These are phyloP conservation scores for Microctonus brassicae DNA, from an alignment of 2,888 invertebrate species.

Conservation along the genomic window DNA sequence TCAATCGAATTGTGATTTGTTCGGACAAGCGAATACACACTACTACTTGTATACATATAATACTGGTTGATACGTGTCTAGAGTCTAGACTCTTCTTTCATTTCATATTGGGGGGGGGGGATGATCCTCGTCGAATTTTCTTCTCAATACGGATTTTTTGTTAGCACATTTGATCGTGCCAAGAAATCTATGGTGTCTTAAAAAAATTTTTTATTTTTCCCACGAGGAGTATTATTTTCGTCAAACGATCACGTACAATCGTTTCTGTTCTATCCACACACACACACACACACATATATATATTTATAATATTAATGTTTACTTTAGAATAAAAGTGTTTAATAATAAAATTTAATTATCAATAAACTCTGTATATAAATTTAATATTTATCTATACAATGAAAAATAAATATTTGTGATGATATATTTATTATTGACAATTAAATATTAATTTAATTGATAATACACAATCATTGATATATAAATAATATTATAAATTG, in stretches of 20 bases:
- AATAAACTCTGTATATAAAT: too few relatives aligned
- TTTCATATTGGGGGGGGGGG: slow-evolving; percentile 8
- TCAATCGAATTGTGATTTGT: slow-evolving; percentile 33
- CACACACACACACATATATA: not conserved
- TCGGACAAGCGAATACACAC: not conserved
- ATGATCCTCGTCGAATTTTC: slow-evolving; percentile 23
- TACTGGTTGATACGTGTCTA: slow-evolving; percentile 12
- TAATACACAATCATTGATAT: too few relatives aligned
- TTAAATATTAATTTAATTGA: too few relatives aligned
- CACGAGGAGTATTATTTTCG: not conserved
- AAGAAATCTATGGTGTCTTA: slow-evolving; percentile 23
- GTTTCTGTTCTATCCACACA: not conserved
- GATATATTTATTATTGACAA: too few relatives aligned
- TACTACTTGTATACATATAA: slow-evolving; percentile 1
- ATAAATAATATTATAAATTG: too few relatives aligned
- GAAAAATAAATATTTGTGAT: too few relatives aligned
- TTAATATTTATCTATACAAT: too few relatives aligned
- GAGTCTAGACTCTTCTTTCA: slow-evolving; percentile 1
- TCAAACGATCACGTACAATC: slow-evolving; percentile 15
- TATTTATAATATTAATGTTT: not conserved
- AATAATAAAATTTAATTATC: not conserved
- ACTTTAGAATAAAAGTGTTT: not conserved
- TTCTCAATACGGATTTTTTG: slow-evolving; percentile 6
- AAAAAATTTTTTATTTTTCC: slow-evolving; percentile 8
- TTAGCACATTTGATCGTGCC: slow-evolving; percentile 25